Conservation (phyloP, 2,888 invertebrate genomes). For the Notodonta ziczac region DNA sequence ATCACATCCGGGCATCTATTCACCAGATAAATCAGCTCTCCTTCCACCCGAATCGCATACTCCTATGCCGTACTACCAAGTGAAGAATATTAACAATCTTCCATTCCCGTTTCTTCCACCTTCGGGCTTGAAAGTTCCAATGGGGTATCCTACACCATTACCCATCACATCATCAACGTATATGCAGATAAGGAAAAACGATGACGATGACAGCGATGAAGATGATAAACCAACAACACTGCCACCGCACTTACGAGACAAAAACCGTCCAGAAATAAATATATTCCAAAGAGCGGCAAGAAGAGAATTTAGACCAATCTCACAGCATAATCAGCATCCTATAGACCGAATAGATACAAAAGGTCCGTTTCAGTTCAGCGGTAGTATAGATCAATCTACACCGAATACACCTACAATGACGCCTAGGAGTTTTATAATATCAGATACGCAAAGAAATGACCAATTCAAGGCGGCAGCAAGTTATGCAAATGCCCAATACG, state of each 20-base stretch:
- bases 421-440: slow-evolving; percentile 63
- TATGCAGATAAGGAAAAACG: slow-evolving; percentile 54
- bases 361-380: slow-evolving; percentile 46
- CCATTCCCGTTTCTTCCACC: slow-evolving; percentile 68
- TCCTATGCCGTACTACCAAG: slow-evolving; percentile 62
- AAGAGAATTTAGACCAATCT: slow-evolving; percentile 52
- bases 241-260: slow-evolving; percentile 30
- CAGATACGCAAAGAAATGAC: slow-evolving; percentile 66
- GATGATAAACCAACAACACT: slow-evolving; percentile 38
- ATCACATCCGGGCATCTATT: slow-evolving; percentile 51
- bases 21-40: slow-evolving; percentile 68
- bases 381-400: slow-evolving; percentile 37
- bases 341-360: slow-evolving; percentile 69
- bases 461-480: slow-evolving; percentile 57
- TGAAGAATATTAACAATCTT: slow-evolving; percentile 66
- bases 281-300: slow-evolving; percentile 42
- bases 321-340: slow-evolving; percentile 54
- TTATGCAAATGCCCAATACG: slow-evolving; percentile 54
- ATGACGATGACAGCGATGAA: slow-evolving; percentile 52
- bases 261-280: slow-evolving; percentile 52
- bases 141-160: slow-evolving; percentile 62
- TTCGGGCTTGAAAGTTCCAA: slow-evolving; percentile 63
- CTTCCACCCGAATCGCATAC: slow-evolving; percentile 73
- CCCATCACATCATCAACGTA: slow-evolving; percentile 62
- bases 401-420: slow-evolving; percentile 50